Percentiles rank a stretch among this genome's conserved stretches.
Conservation (phyloP, 1,140 invertebrate genomes). For the Lucilia sericata region DNA sequence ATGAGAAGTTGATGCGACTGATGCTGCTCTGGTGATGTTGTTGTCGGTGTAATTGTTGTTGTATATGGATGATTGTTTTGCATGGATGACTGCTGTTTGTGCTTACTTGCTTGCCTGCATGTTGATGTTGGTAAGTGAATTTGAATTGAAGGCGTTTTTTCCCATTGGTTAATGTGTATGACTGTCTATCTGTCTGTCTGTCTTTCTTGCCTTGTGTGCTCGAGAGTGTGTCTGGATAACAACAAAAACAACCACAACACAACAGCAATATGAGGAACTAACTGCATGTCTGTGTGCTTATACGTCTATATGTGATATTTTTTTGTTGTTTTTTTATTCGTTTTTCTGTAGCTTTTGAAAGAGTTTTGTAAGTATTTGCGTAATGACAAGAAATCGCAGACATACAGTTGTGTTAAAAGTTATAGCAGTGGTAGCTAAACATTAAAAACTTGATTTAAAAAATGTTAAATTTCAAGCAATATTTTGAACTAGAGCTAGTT, state of each 20-base stretch:
- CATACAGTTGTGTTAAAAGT: background rate
- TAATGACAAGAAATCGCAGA: constrained; percentile 16
- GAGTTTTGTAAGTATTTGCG: constrained; percentile 4
- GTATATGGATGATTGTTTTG: background rate
- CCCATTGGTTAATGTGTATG: constrained; percentile 6
- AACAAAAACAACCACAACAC: constrained; percentile 14
- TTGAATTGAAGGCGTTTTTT: constrained; percentile 23
- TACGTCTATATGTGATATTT: background rate
- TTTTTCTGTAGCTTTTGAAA: background rate
- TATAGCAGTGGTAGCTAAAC: background rate
- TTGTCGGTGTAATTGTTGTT: background rate
- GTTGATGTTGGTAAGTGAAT: constrained; percentile 15
- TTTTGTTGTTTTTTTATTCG: background rate
- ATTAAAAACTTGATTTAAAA: no score
- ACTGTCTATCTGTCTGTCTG: background rate
- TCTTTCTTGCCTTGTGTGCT: background rate
- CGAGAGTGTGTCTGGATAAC: background rate
- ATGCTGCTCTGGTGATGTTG: background rate
- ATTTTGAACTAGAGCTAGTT: no score
- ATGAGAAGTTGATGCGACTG: constrained; percentile 12
- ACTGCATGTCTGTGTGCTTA: background rate
- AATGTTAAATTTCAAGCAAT: no score
- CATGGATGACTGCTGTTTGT: constrained; percentile 21
- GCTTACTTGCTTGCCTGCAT: background rate
- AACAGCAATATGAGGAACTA: background rate